A percentile compares a stretch with the other conserved stretches of the same genome.
Conservation (phyloP, 1,140 invertebrate species). For the Phymorhynchus buccinoides region DNA sequence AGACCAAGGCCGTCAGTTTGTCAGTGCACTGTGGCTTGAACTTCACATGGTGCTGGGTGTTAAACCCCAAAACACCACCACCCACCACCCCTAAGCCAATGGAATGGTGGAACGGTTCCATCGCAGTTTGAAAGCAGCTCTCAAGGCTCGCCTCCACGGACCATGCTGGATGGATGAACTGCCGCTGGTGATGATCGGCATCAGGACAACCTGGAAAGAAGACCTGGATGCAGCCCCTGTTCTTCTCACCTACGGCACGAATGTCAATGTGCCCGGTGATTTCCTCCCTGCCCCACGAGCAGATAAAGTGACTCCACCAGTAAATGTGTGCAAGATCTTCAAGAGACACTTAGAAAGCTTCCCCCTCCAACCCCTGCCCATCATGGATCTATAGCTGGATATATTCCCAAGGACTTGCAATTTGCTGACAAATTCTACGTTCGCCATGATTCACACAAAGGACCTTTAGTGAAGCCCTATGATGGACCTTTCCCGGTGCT, state of each 20-base stretch:
- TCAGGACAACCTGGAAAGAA: conserved; percentile 21
- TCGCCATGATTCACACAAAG: too few relatives aligned
- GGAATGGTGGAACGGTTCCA: conserved; percentile 40
- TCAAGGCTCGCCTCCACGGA: background rate
- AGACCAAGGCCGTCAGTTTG: conserved; percentile 74
- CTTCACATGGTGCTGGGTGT: conserved; percentile 10
- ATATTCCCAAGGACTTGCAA: too few relatives aligned
- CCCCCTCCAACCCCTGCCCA: too few relatives aligned
- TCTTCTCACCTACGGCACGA: too few relatives aligned
- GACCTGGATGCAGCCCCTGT: too few relatives aligned
- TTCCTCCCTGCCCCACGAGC: too few relatives aligned
- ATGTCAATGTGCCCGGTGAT: too few relatives aligned
- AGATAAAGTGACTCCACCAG: background rate
- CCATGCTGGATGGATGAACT: conserved; percentile 25
- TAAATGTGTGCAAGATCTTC: background rate
- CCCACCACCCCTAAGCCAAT: conserved; percentile 35
- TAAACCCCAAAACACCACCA: background rate
- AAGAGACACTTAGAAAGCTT: background rate
- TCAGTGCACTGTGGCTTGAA: background rate
- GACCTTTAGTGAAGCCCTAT: too few relatives aligned
- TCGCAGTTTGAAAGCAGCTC: conserved; percentile 24
- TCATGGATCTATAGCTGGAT: too few relatives aligned
- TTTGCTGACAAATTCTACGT: too few relatives aligned
- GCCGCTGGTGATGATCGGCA: conserved; percentile 25
- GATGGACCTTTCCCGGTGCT: too few relatives aligned